phyloP scores from a whole-genome alignment of 2,888 invertebrate genomes.

The Bombylius major region DNA sequence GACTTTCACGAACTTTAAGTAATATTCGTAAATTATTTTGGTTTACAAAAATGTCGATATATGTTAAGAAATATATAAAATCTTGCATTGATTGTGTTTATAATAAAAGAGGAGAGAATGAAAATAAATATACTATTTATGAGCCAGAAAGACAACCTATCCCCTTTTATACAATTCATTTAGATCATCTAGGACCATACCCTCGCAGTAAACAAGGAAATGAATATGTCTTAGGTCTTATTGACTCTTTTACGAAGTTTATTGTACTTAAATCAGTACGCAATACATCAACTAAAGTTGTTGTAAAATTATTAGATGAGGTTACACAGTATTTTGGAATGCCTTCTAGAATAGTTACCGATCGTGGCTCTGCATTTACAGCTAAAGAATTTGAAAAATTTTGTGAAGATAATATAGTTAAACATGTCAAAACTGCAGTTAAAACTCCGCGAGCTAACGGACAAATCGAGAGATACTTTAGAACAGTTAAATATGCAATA shows the following conservation, averaged over 20 bases:
- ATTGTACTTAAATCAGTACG: constrained; percentile 12
- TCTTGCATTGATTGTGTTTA: constrained; percentile 30
- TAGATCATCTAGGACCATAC: constrained; percentile 26
- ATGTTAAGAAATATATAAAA: constrained; percentile 7
- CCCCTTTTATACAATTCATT: constrained; percentile 19
- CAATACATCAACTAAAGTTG: constrained; percentile 10
- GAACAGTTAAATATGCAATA: no score
- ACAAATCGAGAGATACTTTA: no score
- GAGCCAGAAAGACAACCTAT: constrained; percentile 14
- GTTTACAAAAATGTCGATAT: no score
- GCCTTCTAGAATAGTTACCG: constrained; percentile 18
- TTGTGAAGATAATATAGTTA: constrained; percentile 13
- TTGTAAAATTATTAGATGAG: constrained; percentile 11
- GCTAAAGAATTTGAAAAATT: constrained; percentile 16
- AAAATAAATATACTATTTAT: constrained; percentile 13
- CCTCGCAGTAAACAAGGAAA: constrained; percentile 16
- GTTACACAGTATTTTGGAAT: constrained; percentile 17
- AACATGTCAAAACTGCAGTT: constrained; percentile 19
- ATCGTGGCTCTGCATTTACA: constrained; percentile 19
- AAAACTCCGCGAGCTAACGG: no score
- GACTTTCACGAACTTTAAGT: no score
- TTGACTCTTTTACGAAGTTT: constrained; percentile 14
- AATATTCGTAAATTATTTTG: no score
- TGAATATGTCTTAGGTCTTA: no score
- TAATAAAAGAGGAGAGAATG: constrained; percentile 20